phyloP scores from a whole-genome alignment of 1,140 invertebrate genomes.

The Drepana arcuata region DNA sequence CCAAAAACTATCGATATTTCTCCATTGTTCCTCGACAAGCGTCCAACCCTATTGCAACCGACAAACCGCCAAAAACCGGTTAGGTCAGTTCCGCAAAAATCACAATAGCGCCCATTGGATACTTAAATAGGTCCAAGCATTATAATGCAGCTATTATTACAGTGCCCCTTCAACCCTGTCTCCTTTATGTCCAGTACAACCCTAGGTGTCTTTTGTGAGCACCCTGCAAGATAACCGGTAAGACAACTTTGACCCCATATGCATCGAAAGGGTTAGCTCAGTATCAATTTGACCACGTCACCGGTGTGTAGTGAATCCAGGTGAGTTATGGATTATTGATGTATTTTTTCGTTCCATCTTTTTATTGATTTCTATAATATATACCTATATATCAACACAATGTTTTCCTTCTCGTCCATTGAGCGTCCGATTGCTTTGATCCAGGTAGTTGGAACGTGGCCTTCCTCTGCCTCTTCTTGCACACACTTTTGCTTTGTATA shows the following conservation, averaged over 20 bases:
- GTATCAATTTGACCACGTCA: too few relatives aligned
- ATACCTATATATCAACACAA: too few relatives aligned
- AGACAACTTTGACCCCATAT: conserved; percentile 34
- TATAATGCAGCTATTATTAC: conserved; percentile 63
- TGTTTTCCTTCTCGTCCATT: too few relatives aligned
- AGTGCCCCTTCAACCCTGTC: conserved; percentile 30
- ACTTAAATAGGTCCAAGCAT: conserved; percentile 71
- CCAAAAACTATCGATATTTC: too few relatives aligned
- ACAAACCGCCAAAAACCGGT: conserved; percentile 49
- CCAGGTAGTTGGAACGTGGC: too few relatives aligned
- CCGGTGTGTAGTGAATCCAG: too few relatives aligned
- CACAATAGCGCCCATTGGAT: conserved; percentile 60
- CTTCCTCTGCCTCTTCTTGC: too few relatives aligned
- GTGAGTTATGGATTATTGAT: too few relatives aligned
- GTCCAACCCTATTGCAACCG: conserved; percentile 24
- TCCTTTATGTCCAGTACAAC: conserved; percentile 61
- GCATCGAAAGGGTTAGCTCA: conserved; percentile 5
- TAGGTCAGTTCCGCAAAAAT: conserved; percentile 62
- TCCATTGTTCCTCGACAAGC: conserved; percentile 7
- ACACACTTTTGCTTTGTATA: too few relatives aligned
- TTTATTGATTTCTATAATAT: too few relatives aligned
- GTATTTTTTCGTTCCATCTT: too few relatives aligned
- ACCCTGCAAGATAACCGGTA: conserved; percentile 65
- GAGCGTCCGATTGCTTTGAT: too few relatives aligned
- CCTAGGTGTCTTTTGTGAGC: conserved; percentile 41